Conservation (phyloP, 2,113 vertebrate species). For the Epinephelus fuscoguttatus region DNA sequence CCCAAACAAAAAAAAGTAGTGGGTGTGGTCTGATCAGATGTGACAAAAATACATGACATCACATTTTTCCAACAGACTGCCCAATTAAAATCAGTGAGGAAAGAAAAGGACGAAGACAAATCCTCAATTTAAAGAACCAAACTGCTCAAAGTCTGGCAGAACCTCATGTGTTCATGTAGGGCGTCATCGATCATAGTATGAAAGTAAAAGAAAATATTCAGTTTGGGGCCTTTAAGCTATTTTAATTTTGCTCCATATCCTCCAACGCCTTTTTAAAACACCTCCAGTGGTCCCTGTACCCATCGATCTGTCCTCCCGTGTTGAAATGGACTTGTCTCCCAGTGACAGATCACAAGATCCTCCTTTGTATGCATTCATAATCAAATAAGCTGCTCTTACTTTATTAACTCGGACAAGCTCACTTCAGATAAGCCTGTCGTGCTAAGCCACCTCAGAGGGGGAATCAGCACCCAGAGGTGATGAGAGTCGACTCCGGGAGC, state of each 20-base stretch:
- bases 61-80: not conserved
- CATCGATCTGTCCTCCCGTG: slow-evolving; percentile 26
- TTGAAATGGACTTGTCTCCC: slow-evolving; percentile 53
- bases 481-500: slow-evolving; percentile 62
- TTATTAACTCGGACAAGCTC: slow-evolving; percentile 75
- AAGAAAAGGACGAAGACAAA: not conserved
- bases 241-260: slow-evolving; percentile 3
- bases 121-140: not conserved
- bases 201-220: not conserved
- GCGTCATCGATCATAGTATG: not conserved
- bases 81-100: not conserved
- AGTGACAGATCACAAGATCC: slow-evolving; percentile 46
- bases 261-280: not conserved
- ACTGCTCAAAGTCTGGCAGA: not conserved
- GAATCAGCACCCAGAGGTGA: slow-evolving; percentile 67
- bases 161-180: not conserved
- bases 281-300: not conserved
- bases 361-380: slow-evolving; percentile 74
- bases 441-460: slow-evolving; percentile 71
- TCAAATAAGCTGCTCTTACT: slow-evolving; percentile 76
- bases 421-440: slow-evolving; percentile 74
- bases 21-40: not conserved
- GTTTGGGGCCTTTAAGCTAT: not conserved
- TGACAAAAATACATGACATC: not conserved
- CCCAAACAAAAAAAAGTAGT: not conserved